Evolutionary conservation across 2,888 invertebrate genomes (phyloP).

Genomic region (Nesidiocoris tenuis): DNA sequence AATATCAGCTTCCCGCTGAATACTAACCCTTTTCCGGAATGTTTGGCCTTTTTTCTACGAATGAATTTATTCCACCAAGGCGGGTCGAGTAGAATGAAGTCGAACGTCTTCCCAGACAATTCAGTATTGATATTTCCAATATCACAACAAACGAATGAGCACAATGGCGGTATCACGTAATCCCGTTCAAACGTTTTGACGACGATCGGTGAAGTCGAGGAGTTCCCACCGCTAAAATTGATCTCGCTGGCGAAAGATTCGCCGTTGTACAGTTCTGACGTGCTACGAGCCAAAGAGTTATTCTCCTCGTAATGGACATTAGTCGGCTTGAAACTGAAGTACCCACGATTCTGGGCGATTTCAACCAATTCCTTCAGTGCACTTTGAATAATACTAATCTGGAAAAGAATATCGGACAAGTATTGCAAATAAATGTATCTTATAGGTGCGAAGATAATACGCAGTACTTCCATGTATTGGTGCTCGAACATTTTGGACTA

Average conservation of each 20-base stretch:
- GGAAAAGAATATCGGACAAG: constrained; percentile 47
- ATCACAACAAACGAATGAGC: constrained; percentile 68
- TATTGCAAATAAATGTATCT: no score
- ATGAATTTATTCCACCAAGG: constrained; percentile 97
- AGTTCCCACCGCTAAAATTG: constrained; percentile 61
- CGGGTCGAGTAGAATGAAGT: constrained; percentile 86
- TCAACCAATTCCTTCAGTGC: constrained; percentile 51
- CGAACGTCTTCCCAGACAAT: constrained; percentile 62
- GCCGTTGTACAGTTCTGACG: constrained; percentile 7
- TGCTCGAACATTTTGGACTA: no score
- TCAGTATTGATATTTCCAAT: constrained; percentile 62
- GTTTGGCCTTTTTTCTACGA: constrained; percentile 69
- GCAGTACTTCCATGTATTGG: no score
- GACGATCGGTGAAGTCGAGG: constrained; percentile 57
- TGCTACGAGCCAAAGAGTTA: constrained; percentile 17
- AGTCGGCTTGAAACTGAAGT: constrained; percentile 48
- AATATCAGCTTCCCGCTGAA: not conserved
- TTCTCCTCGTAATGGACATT: constrained; percentile 22
- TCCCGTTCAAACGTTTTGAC: constrained; percentile 57
- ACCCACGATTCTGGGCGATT: constrained; percentile 50
- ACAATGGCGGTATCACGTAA: constrained; percentile 68
- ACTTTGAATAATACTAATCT: constrained; percentile 53
- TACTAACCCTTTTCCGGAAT: constrained; percentile 62
- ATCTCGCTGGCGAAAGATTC: constrained; percentile 24
- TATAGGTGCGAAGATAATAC: no score